These are phyloP conservation scores for Macrostomum cliftonense DNA, from an alignment of 2,888 invertebrate genomes.

Conservation along the genomic window DNA sequence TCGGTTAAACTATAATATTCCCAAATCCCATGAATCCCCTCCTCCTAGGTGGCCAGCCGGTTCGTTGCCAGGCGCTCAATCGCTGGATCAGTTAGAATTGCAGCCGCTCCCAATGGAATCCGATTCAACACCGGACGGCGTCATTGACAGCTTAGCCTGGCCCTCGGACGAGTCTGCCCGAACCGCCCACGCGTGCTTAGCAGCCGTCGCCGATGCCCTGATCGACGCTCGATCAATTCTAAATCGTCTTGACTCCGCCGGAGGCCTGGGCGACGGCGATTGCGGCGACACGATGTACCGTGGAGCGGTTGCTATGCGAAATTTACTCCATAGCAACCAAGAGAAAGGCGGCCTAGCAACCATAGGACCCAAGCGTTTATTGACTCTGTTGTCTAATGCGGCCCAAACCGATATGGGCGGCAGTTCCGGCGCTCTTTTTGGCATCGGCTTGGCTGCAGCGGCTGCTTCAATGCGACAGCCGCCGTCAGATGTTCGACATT, in stretches of 20 bases:
- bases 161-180: too few relatives aligned
- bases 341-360: too few relatives aligned
- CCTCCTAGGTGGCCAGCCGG: too few relatives aligned
- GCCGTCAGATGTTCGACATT: background rate
- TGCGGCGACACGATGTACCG: constrained; percentile 50
- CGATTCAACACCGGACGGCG: too few relatives aligned
- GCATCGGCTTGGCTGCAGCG: background rate
- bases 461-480: background rate
- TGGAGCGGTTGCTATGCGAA: constrained; percentile 41
- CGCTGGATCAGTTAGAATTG: too few relatives aligned
- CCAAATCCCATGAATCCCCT: too few relatives aligned
- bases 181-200: too few relatives aligned
- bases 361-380: constrained; percentile 1
- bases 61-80: too few relatives aligned
- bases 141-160: too few relatives aligned
- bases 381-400: background rate
- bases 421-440: constrained; percentile 1
- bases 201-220: constrained; percentile 37
- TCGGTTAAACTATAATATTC: too few relatives aligned
- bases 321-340: background rate
- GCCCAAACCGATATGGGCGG: constrained; percentile 3
- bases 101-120: too few relatives aligned
- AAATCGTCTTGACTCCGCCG: constrained; percentile 49
- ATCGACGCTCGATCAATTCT: constrained; percentile 45
- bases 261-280: constrained; percentile 50